phyloP scores from a whole-genome alignment of 1,140 invertebrate species.

The Ectropis grisescens region DNA sequence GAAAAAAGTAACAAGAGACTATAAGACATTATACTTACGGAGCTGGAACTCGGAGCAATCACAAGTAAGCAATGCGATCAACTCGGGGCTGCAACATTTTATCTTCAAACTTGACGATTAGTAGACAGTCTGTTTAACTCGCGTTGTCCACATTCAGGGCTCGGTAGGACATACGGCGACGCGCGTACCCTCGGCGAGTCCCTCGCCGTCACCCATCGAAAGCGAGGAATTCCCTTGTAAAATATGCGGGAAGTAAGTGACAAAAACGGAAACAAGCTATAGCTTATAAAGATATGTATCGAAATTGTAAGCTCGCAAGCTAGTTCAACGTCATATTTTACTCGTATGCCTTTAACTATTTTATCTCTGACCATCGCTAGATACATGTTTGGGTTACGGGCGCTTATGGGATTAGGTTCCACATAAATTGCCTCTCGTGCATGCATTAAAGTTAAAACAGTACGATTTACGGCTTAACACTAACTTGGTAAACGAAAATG shows the following conservation, averaged over 20 bases:
- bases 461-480: constrained; percentile 19
- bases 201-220: constrained; percentile 53
- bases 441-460: constrained; percentile 21
- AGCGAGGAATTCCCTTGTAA: constrained; percentile 89
- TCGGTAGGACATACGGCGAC: constrained; percentile 34
- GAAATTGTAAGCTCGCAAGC: no score
- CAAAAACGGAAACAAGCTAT: constrained; percentile 43
- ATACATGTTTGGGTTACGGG: no score
- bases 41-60: constrained; percentile 45
- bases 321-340: no score
- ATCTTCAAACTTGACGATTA: constrained; percentile 37
- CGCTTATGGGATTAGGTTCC: constrained; percentile 14
- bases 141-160: constrained; percentile 50
- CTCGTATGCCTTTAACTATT: no score
- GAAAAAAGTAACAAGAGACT: constrained; percentile 95
- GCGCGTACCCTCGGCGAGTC: constrained; percentile 22
- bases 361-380: no score
- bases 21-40: constrained; percentile 62
- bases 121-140: constrained; percentile 25
- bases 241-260: constrained; percentile 97
- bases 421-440: constrained; percentile 35
- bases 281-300: no score
- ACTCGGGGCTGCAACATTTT: constrained; percentile 39
- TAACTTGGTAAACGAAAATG: constrained; percentile 17
- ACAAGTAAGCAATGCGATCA: constrained; percentile 54